Base-by-base conservation (phyloP, 2,113 vertebrate genomes). In the Tachysurus vachellii region DNA sequence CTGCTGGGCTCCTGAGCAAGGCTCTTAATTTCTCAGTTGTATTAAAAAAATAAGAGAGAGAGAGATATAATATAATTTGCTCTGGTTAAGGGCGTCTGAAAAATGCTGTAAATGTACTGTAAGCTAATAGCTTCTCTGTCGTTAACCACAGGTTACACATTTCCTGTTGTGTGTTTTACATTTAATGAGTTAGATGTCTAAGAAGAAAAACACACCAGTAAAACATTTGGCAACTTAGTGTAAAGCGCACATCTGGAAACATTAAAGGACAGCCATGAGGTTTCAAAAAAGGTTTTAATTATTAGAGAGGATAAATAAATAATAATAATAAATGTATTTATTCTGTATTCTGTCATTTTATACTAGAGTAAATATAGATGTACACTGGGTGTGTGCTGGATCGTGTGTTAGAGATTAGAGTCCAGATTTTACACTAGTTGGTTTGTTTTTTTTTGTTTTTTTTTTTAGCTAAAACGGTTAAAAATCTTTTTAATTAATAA, bases 211-310 rank as follows among this genome's bases (percentile, higher is more conserved):
- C 31, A 84, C 31, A 84, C 3, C 17, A 56, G 26, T 54, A 70
- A 54, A 17, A 26, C 19, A 56, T 53, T 53, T 56, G 62, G 17
- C 5, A 2, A 56, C 64, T 59, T 19, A 26, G 83, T 28, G 8
- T 13, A 61, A 23, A n/a, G 54, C 31, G 28, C 66, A 42, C 68
- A 84, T 75, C 83, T 84, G 83, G 83, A 75, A 84, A n/a, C 14
- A 17, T 84, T 84, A 59, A 73, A 6, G 1, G 53, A 73, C 83
- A 59, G n/a, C 3, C 16, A 42, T 42, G 26, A 53, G 75, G 42
- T 84, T 84, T 84, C 54, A 56, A 59, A n/a, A 59, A 73, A 54
- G 47, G 10, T 54, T 26, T 75, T 19, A 73, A 57, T 73, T 57
- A 31, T 44, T 44, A 9, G 31, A 75, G 66, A 56, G 28, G 21